These are phyloP conservation scores for Enteromius thamalakanensis DNA, from an alignment of 2,797 vertebrate genomes.

Conservation along the genomic window DNA sequence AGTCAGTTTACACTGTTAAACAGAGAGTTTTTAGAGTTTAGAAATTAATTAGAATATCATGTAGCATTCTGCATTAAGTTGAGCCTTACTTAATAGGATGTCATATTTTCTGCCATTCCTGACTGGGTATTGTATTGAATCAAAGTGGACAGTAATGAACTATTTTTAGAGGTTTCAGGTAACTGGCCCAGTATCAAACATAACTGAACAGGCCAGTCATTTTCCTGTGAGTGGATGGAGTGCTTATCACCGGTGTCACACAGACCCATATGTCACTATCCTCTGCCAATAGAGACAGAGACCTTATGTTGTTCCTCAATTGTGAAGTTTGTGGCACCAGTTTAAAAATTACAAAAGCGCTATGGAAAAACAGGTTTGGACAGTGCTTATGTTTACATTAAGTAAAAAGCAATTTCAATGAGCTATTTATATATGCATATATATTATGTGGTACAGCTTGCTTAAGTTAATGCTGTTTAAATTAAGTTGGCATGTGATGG, in stretches of 20 bases:
- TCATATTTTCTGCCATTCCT: neutral
- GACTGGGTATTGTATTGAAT: neutral
- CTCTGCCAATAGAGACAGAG: slow-evolving; percentile 49
- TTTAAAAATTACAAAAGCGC: neutral
- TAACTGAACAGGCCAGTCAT: slow-evolving; percentile 46
- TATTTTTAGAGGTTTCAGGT: slow-evolving; percentile 54
- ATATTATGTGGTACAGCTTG: neutral
- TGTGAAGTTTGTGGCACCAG: slow-evolving; percentile 13
- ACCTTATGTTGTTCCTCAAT: slow-evolving; percentile 25
- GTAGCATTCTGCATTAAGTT: neutral
- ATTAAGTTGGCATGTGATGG: neutral
- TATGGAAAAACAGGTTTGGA: neutral
- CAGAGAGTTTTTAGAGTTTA: neutral
- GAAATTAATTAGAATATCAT: neutral
- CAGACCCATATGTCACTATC: slow-evolving; percentile 56
- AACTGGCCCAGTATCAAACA: slow-evolving; percentile 56
- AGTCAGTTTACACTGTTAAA: neutral
- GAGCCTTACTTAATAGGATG: neutral
- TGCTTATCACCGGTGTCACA: slow-evolving; percentile 55
- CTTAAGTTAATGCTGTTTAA: neutral
- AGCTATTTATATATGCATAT: neutral
- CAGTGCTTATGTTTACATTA: neutral
- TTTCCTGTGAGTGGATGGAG: slow-evolving; percentile 50
- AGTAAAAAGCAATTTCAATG: neutral
- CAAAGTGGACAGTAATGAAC: neutral